A percentile compares a stretch with the other conserved stretches of the same genome.
Conservation (phyloP, 2,113 vertebrate genomes). For the Cochlearius cochlearius region DNA sequence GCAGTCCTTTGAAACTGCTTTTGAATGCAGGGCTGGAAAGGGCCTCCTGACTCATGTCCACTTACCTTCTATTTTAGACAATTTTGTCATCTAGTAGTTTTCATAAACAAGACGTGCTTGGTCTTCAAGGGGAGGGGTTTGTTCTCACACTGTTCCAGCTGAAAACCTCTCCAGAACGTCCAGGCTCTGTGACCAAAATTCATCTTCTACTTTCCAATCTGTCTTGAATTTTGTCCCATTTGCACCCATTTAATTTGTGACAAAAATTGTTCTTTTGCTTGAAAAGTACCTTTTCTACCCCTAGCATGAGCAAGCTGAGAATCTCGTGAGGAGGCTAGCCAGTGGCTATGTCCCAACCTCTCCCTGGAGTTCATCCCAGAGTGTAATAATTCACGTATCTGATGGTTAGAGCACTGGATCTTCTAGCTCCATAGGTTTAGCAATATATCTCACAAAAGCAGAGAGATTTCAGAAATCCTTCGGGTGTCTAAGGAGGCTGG, state of each 20-base stretch:
- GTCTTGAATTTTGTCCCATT: background rate
- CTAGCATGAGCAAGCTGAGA: background rate
- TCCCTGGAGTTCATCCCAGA: background rate
- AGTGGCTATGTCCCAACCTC: background rate
- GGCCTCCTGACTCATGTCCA: background rate
- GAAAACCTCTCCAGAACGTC: background rate
- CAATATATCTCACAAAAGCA: background rate
- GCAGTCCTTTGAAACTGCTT: conserved; percentile 13
- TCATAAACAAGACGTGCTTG: background rate
- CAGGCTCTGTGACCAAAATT: background rate
- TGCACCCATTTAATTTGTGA: background rate
- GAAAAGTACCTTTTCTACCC: background rate
- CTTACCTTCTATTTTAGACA: background rate
- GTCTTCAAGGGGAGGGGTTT: background rate
- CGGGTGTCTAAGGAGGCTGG: background rate
- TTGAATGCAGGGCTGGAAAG: background rate
- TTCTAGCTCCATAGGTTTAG: background rate
- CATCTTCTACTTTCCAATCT: background rate
- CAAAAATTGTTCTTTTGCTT: background rate
- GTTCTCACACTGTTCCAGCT: background rate
- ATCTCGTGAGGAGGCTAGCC: background rate
- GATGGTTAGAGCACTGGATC: background rate
- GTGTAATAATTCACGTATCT: background rate
- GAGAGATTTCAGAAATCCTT: background rate
- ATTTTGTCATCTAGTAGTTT: background rate